phyloP scores from a whole-genome alignment of 2,113 vertebrate genomes.

The Sclerurus mexicanus region DNA sequence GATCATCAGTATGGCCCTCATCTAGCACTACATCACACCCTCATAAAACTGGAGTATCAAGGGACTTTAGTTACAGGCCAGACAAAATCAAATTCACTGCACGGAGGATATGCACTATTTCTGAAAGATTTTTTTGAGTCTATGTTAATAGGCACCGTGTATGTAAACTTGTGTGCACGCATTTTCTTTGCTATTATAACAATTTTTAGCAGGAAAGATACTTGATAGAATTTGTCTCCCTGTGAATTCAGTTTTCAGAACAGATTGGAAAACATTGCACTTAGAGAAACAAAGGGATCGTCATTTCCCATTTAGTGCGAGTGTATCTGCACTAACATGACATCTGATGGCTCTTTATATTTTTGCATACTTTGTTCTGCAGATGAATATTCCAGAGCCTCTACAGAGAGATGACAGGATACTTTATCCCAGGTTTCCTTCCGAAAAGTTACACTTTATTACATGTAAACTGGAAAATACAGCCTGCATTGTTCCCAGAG shows the following conservation, averaged over 20 bases:
- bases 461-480: slow-evolving; percentile 2
- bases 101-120: background rate
- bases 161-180: background rate
- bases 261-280: background rate
- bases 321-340: background rate
- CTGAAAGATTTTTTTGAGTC: background rate
- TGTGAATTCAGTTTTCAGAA: background rate
- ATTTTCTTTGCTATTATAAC: background rate
- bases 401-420: background rate
- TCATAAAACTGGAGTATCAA: slow-evolving; percentile 10
- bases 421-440: background rate
- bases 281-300: background rate
- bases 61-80: background rate
- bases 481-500: background rate
- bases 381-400: background rate
- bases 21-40: slow-evolving; percentile 42
- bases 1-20: slow-evolving; percentile 9
- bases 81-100: background rate
- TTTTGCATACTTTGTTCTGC: background rate
- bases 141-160: background rate
- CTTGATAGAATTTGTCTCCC: fast-evolving
- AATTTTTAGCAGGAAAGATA: background rate
- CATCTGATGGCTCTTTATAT: background rate
- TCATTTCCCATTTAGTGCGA: background rate
- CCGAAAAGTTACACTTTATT: background rate